Conservation (phyloP, 2,888 invertebrate genomes). For the Conops quadrifasciatus region DNA sequence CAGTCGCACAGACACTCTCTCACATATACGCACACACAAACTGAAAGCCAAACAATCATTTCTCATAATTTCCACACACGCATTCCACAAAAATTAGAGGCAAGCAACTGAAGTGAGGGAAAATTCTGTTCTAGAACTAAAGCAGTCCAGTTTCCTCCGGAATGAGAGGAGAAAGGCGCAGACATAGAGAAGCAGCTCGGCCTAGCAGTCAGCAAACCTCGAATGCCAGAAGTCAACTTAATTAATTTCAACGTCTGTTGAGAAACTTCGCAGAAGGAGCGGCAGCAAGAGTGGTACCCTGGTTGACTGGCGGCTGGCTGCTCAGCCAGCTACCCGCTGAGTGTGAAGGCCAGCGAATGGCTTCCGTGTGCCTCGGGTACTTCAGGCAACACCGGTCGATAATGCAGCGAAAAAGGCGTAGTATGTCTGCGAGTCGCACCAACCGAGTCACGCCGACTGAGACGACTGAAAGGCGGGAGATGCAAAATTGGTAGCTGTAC, state of each 20-base stretch:
- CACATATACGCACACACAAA: neutral
- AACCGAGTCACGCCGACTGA: neutral
- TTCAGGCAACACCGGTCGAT: slow-evolving; percentile 28
- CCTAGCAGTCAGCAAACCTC: slow-evolving; percentile 29
- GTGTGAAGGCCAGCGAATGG: slow-evolving; percentile 34
- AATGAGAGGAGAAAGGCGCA: neutral
- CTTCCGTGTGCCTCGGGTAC: slow-evolving; percentile 27
- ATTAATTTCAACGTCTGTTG: slow-evolving; percentile 32
- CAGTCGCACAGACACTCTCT: neutral
- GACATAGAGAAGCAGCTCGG: slow-evolving; percentile 10
- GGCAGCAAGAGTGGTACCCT: slow-evolving; percentile 17
- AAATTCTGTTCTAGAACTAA: neutral
- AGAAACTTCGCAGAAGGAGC: neutral
- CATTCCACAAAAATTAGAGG: slow-evolving; percentile 23
- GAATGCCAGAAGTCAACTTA: slow-evolving; percentile 36
- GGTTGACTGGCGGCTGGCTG: neutral
- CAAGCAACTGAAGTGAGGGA: slow-evolving; percentile 5
- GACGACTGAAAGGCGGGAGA: neutral
- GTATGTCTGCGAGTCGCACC: neutral
- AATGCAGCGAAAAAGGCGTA: slow-evolving; percentile 6
- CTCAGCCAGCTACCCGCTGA: slow-evolving; percentile 15
- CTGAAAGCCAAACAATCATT: slow-evolving; percentile 33
- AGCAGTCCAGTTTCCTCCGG: neutral
- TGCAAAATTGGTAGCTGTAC: neutral
- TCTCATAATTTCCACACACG: slow-evolving; percentile 29